Conservation (phyloP, 2,888 invertebrate species). For the Scaptomyza parva region DNA sequence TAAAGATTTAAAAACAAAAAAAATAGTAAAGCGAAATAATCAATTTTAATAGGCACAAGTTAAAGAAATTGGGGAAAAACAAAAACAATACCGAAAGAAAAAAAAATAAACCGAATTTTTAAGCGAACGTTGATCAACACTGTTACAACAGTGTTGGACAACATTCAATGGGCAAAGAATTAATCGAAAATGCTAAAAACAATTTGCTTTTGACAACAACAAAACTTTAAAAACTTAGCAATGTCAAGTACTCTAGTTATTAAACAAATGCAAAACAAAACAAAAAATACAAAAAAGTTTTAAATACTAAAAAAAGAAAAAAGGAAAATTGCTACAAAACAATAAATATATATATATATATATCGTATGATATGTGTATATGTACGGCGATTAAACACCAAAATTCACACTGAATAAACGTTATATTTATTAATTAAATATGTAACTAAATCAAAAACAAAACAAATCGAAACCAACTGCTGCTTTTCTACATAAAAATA, state of each 20-base stretch:
- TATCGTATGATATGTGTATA: conserved; percentile 42
- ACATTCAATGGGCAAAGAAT: conserved; percentile 14
- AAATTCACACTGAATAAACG: conserved; percentile 78
- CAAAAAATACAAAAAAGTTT: conserved; percentile 36
- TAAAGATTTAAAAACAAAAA: conserved; percentile 23
- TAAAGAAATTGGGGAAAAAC: conserved; percentile 34
- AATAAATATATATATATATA: conserved; percentile 37
- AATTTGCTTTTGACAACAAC: conserved; percentile 34
- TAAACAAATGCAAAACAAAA: conserved; percentile 25
- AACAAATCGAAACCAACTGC: conserved; percentile 58
- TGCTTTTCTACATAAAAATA: conserved; percentile 71
- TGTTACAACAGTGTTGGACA: conserved; percentile 45
- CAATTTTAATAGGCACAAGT: conserved; percentile 57
- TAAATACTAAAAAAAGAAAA: conserved; percentile 47
- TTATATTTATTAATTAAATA: conserved; percentile 81
- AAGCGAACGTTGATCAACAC: conserved; percentile 40
- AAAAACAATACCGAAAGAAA: conserved; percentile 22
- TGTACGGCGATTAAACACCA: conserved; percentile 59
- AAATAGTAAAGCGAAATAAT: conserved; percentile 23
- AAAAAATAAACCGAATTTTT: conserved; percentile 66
- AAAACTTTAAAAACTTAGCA: conserved; percentile 28
- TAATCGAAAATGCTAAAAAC: conserved; percentile 11
- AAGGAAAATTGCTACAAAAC: conserved; percentile 35
- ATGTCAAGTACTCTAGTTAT: conserved; percentile 39
- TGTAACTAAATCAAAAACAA: conserved; percentile 56